Base-by-base conservation (phyloP, 2,888 invertebrate genomes). In the Tetranychus piercei region DNA sequence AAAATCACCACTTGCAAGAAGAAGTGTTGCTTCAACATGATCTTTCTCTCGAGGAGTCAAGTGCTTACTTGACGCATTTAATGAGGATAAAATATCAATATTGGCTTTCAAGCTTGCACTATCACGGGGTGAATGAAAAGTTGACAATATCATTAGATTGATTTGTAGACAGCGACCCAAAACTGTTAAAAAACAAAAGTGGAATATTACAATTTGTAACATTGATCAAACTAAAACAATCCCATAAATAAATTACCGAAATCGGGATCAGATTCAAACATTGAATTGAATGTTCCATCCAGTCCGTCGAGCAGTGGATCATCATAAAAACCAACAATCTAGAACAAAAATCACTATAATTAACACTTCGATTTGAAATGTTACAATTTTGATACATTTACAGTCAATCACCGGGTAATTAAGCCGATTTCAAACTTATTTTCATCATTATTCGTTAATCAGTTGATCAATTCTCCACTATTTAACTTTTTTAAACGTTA, bases 141-240 rank as follows among this genome's bases (percentile, higher is more conserved):
- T 83, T 4, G 83, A 83, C 44, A 85, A 79, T n/a, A 84, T 78
- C 23, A 84, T 81, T 23, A 85, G 78, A 6, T 83, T 84, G 76
- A 83, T 80, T 64, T 80, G 78, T 23, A 85, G 78, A 65, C 82
- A 82, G 75, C 82, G 82, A 44, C 83, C 84, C 82, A 85, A 82
- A 9, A 85, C 85, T 84, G 78, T 64, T 79, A 75, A 67, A 55
- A 43, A 71, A 45, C 45, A n/a, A 55, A 6, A 55, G 55, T 15
- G 55, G 2, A 55, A 55, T 9, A 45, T 15, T 2, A 55, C 9
- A 15, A 55, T 55, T 55, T 15, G 55, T 55, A 55, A 7, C 20
- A 71, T 73, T 71, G 44, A 70, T 65, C 15, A 73, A 71, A n/a
- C 44, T 11, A 55, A 55, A 55, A 7, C 55, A 55, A 55, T 34